A percentile compares a stretch with the other conserved stretches of the same genome.
phyloP scores from a whole-genome alignment of 2,888 invertebrate genomes.

The Alitta virens region DNA sequence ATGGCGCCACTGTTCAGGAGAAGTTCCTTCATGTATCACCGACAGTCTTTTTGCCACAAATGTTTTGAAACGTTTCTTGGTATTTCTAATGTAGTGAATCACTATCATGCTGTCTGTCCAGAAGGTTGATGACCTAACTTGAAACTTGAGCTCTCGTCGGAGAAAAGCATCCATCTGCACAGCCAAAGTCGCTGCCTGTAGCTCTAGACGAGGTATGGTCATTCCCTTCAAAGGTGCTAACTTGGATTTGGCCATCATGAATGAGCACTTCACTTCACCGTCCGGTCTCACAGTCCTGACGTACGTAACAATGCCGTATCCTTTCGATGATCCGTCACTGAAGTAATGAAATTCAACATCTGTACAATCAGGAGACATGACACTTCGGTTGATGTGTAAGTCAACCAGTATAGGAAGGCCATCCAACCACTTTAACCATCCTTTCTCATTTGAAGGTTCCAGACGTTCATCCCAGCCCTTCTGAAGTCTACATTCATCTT shows the following conservation, averaged over 20 bases:
- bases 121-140: no score
- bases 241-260: slow-evolving; percentile 16
- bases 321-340: slow-evolving; percentile 14
- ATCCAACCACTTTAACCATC: slow-evolving; percentile 15
- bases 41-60: slow-evolving; percentile 36
- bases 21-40: slow-evolving; percentile 20
- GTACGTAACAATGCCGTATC: slow-evolving; percentile 19
- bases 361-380: background rate
- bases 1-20: slow-evolving; percentile 22
- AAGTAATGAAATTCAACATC: slow-evolving; percentile 16
- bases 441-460: background rate
- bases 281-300: slow-evolving; percentile 1
- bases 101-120: slow-evolving; percentile 32
- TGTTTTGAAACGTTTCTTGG: slow-evolving; percentile 28
- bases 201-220: slow-evolving; percentile 21
- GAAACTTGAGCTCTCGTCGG: slow-evolving; percentile 14
- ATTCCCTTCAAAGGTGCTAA: slow-evolving; percentile 14
- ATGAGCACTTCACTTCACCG: slow-evolving; percentile 10
- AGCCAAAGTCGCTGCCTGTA: slow-evolving; percentile 15
- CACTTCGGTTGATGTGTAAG: background rate
- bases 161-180: slow-evolving; percentile 12
- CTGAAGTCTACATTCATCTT: slow-evolving; percentile 2
- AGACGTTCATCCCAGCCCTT: slow-evolving; percentile 17
- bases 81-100: slow-evolving; percentile 32
- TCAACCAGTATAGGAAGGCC: background rate